A percentile compares a stretch with the other conserved stretches of the same genome.
phyloP scores from a whole-genome alignment of 1,140 invertebrate genomes.

The Aphidius gifuensis region DNA sequence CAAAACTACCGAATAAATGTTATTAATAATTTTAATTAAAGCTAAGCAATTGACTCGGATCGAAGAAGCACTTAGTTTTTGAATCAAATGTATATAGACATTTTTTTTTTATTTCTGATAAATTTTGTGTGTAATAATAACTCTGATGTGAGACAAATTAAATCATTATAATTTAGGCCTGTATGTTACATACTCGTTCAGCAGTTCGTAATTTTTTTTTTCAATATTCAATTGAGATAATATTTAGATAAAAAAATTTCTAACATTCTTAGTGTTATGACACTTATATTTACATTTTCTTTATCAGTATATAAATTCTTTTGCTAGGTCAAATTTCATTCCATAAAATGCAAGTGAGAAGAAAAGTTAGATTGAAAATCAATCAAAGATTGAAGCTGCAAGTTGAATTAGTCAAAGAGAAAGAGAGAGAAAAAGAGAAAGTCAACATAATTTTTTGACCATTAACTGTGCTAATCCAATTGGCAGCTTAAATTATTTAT shows the following conservation, averaged over 20 bases:
- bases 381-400: too few species aligned
- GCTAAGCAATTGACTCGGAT: conserved; percentile 25
- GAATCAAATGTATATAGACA: conserved; percentile 5
- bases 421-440: not conserved
- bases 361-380: too few species aligned
- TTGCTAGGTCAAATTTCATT: too few species aligned
- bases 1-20: conserved; percentile 10
- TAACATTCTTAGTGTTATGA: too few species aligned
- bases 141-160: not conserved
- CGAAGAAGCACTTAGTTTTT: conserved; percentile 26
- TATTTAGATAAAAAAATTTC: too few species aligned
- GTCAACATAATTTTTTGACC: not conserved
- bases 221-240: too few species aligned
- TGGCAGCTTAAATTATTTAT: conserved; percentile 1
- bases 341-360: too few species aligned
- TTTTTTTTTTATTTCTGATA: not conserved
- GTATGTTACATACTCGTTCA: too few species aligned
- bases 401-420: too few species aligned
- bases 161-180: not conserved
- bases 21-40: conserved; percentile 20
- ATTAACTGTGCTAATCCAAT: not conserved
- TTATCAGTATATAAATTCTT: too few species aligned
- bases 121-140: not conserved
- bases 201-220: too few species aligned
- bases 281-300: too few species aligned